These are phyloP conservation scores for Artibeus lituratus DNA, from an alignment of 2,797 vertebrate genomes.

Conservation along the genomic window DNA sequence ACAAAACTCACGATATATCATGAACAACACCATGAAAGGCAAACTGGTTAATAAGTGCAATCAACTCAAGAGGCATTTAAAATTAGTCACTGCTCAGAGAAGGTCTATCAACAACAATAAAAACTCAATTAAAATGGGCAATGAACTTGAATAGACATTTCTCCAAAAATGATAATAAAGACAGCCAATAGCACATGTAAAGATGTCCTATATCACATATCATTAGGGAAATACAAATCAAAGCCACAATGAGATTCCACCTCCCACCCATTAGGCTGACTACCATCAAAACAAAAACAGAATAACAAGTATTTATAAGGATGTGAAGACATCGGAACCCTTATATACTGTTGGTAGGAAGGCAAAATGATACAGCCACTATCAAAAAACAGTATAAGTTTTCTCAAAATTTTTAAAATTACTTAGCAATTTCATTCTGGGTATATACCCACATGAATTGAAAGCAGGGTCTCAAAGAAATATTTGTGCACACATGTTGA, in stretches of 20 bases:
- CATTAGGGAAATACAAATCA: not conserved
- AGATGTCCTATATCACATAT: not conserved
- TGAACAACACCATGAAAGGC: not conserved
- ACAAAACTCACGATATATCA: not conserved
- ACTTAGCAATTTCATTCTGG: not conserved
- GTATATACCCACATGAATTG: not conserved
- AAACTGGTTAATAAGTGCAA: not conserved
- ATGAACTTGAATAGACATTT: not conserved
- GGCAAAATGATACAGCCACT: no score
- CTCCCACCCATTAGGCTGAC: not conserved
- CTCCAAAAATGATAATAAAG: not conserved
- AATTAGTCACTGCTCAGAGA: conserved; percentile 15
- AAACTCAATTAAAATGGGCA: not conserved
- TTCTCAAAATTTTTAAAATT: not conserved
- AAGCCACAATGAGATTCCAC: not conserved
- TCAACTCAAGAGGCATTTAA: not conserved
- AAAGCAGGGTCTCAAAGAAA: not conserved
- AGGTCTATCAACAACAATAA: not conserved
- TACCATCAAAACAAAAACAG: not conserved
- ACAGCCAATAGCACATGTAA: not conserved
- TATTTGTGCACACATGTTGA: not conserved
- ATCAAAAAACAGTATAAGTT: no score
- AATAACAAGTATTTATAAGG: no score
- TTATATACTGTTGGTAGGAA: no score
- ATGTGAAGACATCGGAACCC: no score